Percentiles rank a stretch among this genome's conserved stretches.
Evolutionary conservation across 2,888 invertebrate species (phyloP).

Genomic region (Agonopterix alstromeriana): DNA sequence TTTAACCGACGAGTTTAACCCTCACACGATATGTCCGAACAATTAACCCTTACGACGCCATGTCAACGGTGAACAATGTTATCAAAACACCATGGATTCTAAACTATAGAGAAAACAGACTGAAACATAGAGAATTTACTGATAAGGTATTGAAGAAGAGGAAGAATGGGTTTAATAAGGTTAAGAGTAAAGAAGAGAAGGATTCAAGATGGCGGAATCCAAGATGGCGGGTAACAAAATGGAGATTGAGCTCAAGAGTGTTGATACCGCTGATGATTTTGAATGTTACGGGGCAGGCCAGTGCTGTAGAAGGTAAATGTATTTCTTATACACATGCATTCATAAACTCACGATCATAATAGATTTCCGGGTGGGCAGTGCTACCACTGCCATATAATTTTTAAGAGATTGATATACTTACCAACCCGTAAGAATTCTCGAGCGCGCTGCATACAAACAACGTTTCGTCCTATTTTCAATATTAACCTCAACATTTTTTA

Average conservation of each 20-base stretch:
- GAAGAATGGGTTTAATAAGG: constrained; percentile 8
- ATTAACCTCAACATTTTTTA: too few relatives aligned
- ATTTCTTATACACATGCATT: neutral
- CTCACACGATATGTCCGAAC: constrained; percentile 41
- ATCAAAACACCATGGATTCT: constrained; percentile 21
- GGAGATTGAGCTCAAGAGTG: constrained; percentile 37
- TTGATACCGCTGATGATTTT: constrained; percentile 52
- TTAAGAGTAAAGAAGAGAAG: constrained; percentile 8
- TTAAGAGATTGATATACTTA: too few relatives aligned
- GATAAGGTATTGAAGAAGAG: constrained; percentile 18
- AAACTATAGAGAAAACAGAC: constrained; percentile 10
- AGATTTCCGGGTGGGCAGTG: neutral
- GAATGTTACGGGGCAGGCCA: constrained; percentile 40
- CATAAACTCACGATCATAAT: too few relatives aligned
- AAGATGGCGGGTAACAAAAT: constrained; percentile 15
- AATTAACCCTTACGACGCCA: constrained; percentile 33
- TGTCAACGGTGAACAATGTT: constrained; percentile 58
- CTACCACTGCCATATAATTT: too few relatives aligned
- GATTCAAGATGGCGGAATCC: neutral
- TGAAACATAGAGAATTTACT: constrained; percentile 10
- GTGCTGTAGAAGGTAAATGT: constrained; percentile 39
- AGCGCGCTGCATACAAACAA: too few relatives aligned
- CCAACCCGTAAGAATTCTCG: too few relatives aligned
- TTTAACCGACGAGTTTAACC: constrained; percentile 5
- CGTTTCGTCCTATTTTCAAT: too few relatives aligned